Conservation (phyloP, 2,113 vertebrate species). For the Perognathus longimembris region DNA sequence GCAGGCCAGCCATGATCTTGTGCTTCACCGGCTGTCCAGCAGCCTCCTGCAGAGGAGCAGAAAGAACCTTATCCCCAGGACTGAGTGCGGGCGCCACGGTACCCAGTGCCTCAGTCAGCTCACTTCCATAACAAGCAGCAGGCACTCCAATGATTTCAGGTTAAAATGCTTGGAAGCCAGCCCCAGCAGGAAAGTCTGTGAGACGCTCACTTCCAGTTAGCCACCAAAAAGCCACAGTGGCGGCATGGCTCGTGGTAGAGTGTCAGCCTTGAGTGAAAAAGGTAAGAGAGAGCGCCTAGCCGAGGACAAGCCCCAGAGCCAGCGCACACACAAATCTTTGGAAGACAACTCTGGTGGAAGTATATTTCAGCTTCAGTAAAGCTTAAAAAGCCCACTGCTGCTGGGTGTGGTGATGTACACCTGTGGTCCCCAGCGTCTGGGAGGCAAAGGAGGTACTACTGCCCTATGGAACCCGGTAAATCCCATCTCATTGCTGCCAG, state of each 20-base stretch:
- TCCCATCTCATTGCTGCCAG: neutral
- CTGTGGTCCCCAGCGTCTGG: neutral
- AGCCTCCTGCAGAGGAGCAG: too few species aligned
- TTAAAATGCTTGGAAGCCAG: neutral
- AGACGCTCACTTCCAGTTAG: too few species aligned
- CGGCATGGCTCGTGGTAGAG: too few species aligned
- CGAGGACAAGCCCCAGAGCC: neutral
- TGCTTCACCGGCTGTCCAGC: too few species aligned
- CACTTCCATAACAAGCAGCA: neutral
- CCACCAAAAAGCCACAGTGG: too few species aligned
- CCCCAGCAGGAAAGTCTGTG: neutral
- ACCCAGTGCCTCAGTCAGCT: neutral
- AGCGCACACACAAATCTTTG: neutral
- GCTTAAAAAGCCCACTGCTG: neutral
- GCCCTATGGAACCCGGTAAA: neutral
- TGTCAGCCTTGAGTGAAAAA: too few species aligned
- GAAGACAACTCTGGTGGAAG: neutral
- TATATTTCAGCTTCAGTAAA: neutral
- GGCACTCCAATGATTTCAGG: neutral
- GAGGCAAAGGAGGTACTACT: neutral
- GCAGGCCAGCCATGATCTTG: neutral
- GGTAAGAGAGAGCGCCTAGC: neutral
- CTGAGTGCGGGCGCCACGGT: neutral
- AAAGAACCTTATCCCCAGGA: neutral
- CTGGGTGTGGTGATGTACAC: neutral